Evolutionary conservation across 2,797 vertebrate genomes (phyloP).

Genomic region (Myripristis murdjan): DNA sequence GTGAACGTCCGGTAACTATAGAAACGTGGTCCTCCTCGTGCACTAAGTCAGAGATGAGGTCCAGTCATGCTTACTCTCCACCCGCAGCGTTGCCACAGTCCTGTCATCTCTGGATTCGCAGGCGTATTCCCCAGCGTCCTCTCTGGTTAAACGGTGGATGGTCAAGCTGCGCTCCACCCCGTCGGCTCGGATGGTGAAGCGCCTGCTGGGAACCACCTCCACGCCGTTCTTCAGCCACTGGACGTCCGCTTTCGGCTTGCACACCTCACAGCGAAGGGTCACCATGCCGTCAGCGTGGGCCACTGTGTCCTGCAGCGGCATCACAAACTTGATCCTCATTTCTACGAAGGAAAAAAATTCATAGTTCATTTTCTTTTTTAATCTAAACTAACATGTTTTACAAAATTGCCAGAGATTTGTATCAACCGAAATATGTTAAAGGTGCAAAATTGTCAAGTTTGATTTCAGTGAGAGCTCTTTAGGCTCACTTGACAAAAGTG

Average conservation of each 20-base stretch:
- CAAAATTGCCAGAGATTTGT: neutral
- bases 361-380: neutral
- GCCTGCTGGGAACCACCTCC: slow-evolving; percentile 81
- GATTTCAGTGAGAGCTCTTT: no score
- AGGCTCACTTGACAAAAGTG: no score
- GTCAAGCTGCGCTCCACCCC: slow-evolving; percentile 84
- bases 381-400: neutral
- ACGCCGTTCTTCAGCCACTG: slow-evolving; percentile 85
- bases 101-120: slow-evolving; percentile 87
- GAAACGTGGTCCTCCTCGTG: no score
- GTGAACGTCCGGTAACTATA: no score
- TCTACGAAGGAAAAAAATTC: slow-evolving; percentile 73
- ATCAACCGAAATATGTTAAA: no score
- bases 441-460: no score
- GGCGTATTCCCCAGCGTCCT: slow-evolving; percentile 85
- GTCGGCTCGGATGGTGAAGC: slow-evolving; percentile 83
- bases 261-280: slow-evolving; percentile 85
- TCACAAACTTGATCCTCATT: slow-evolving; percentile 89
- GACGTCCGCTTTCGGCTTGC: slow-evolving; percentile 86
- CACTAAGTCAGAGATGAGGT: neutral
- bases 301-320: slow-evolving; percentile 81
- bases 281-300: slow-evolving; percentile 87
- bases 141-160: slow-evolving; percentile 81
- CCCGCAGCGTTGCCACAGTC: slow-evolving; percentile 77
- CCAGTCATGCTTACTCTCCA: slow-evolving; percentile 78